Conservation (phyloP, 2,888 invertebrate species). For the Furcula furcula region DNA sequence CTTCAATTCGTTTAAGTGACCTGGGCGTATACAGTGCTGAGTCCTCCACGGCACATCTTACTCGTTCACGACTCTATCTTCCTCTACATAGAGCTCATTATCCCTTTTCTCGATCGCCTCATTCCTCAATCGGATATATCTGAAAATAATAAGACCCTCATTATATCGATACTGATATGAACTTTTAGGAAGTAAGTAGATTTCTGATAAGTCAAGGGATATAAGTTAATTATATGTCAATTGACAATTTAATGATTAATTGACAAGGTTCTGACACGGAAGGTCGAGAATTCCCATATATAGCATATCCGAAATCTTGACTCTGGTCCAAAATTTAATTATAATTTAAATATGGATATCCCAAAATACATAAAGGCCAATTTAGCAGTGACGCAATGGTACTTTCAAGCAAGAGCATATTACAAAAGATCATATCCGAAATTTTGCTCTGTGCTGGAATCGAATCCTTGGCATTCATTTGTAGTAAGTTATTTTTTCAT, state of each 20-base stretch:
- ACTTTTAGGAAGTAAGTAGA: conserved; percentile 13
- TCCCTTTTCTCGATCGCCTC: conserved; percentile 4
- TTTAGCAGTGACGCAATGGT: no score
- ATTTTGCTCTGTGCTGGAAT: no score
- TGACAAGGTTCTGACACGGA: no score
- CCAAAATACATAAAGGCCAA: no score
- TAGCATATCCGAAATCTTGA: no score
- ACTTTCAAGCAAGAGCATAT: no score
- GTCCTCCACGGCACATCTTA: conserved; percentile 40
- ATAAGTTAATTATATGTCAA: conserved; percentile 17
- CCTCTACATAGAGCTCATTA: conserved; percentile 7
- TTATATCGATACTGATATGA: conserved; percentile 16
- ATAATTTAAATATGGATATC: no score
- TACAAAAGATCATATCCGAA: no score
- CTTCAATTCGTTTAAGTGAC: conserved; percentile 45
- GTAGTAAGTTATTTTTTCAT: no score
- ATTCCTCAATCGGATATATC: conserved; percentile 8
- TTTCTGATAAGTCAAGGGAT: conserved; percentile 29
- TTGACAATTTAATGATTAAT: neutral
- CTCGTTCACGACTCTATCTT: conserved; percentile 20
- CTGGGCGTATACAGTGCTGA: conserved; percentile 28
- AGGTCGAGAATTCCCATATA: no score
- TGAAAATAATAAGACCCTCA: conserved; percentile 25
- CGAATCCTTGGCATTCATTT: no score
- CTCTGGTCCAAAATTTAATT: no score